phyloP scores from a whole-genome alignment of 2,888 invertebrate genomes.

The Chymomyza amoena region DNA sequence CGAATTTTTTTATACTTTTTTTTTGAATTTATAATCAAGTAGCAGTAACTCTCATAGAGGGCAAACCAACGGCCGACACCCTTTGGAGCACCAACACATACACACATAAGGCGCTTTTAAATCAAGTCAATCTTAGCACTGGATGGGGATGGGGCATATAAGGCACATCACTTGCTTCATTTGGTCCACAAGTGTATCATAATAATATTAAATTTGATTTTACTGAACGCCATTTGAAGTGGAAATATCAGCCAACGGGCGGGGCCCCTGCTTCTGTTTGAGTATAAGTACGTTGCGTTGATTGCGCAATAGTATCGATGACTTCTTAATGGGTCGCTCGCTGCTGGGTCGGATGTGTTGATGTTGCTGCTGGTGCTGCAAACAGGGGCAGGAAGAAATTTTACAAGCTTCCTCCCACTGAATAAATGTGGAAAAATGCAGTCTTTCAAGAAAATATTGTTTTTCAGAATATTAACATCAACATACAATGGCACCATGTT shows the following conservation, averaged over 20 bases:
- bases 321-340: slow-evolving; percentile 50
- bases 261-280: not conserved
- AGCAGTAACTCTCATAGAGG: slow-evolving; percentile 17
- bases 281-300: slow-evolving; percentile 59
- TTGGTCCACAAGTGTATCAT: slow-evolving; percentile 72
- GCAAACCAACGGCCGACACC: slow-evolving; percentile 33
- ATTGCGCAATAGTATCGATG: slow-evolving; percentile 74
- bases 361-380: slow-evolving; percentile 1
- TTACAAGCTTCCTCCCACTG: no score
- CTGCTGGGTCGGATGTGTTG: slow-evolving; percentile 9
- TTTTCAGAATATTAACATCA: no score
- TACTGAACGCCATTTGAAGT: slow-evolving; percentile 9
- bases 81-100: slow-evolving; percentile 25
- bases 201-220: slow-evolving; percentile 74
- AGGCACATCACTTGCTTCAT: slow-evolving; percentile 67
- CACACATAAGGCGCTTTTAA: slow-evolving; percentile 39
- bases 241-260: no score
- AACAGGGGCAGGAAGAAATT: not conserved
- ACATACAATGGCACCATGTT: no score
- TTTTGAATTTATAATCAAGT: slow-evolving; percentile 73
- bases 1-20: slow-evolving; percentile 72
- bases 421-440: no score
- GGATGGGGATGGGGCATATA: slow-evolving; percentile 28
- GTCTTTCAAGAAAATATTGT: no score
- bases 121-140: slow-evolving; percentile 42